Evolutionary conservation across 2,797 vertebrate genomes (phyloP), one percentile per base, ranked within the genome.

Genomic region (Carapus acus): DNA sequence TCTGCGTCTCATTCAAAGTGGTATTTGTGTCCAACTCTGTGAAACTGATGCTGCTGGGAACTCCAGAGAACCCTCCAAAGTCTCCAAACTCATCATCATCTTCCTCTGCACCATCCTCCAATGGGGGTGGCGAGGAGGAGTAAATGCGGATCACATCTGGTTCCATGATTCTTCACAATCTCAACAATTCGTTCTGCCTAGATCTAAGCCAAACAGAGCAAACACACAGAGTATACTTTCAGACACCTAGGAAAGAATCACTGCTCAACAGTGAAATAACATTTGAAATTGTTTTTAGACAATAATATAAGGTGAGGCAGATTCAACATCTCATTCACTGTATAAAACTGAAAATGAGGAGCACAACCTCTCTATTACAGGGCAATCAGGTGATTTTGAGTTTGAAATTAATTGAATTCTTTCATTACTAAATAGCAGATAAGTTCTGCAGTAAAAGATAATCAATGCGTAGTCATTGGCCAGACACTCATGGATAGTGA

Each of bases 71-170:
- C n/a, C 92, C 90, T 56, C 90, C 93, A 29, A 95, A 95, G 71
- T 93, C 92, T 20, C 93, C 94, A 54, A 96, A 98, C 72, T 97
- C 94, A 0, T 92, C 91, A 0, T 98, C 93, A 0, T 98, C 94
- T 1, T 97, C 94, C 49, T 94, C 93, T 0, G 85, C 88, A 11
- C 87, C 92, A n/a, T 94, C 94, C 79, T 96, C 95, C 77, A 98
- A 84, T 2, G 95, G 95, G 4, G 96, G 96, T 17, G 95, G 96
- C 13, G 96, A 96, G 21, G 96, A 96, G 21, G 94, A 94, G 73
- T 93, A 98, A 82, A 98, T 91, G 79, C 88, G 93, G 79, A 94
- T 92, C 69, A 97, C 90, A 4, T 97, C 94, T 51, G 96, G 94
- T 88, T 98, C 96, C 96, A 97, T 98, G 80, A 59, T 83, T 79